Evolutionary conservation across 2,888 invertebrate genomes (phyloP).

Genomic region (Nebria brevicollis): DNA sequence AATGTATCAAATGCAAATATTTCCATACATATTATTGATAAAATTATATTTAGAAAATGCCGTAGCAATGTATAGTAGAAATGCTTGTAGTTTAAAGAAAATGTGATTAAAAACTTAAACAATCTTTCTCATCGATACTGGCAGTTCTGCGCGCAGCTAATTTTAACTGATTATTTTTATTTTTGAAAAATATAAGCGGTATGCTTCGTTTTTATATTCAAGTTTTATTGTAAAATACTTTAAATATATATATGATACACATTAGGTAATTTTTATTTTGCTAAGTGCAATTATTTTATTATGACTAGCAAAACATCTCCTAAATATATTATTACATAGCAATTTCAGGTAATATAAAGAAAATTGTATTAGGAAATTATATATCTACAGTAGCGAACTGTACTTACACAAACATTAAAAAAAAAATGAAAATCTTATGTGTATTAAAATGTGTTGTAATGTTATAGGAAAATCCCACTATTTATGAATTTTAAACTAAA

Average conservation of each 20-base stretch:
- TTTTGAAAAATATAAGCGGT: slow-evolving; percentile 2
- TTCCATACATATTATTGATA: slow-evolving; percentile 35
- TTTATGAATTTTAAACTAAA: slow-evolving; percentile 42
- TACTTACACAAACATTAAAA: slow-evolving; percentile 40
- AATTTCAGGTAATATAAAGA: slow-evolving; percentile 38
- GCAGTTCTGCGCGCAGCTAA: slow-evolving; percentile 42
- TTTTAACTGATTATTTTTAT: slow-evolving; percentile 31
- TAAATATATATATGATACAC: slow-evolving; percentile 17
- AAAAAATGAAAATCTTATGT: slow-evolving; percentile 17
- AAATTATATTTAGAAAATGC: slow-evolving; percentile 27
- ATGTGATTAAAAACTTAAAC: slow-evolving; percentile 30
- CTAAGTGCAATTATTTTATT: slow-evolving; percentile 44
- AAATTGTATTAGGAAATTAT: slow-evolving; percentile 22
- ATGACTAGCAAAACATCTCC: slow-evolving; percentile 39
- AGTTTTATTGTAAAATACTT: slow-evolving; percentile 40
- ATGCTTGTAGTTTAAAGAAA: slow-evolving; percentile 27
- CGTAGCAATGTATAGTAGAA: slow-evolving; percentile 28
- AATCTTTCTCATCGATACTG: slow-evolving; percentile 38
- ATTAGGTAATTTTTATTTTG: slow-evolving; percentile 44
- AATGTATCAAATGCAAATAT: slow-evolving; percentile 37
- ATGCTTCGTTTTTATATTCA: slow-evolving; percentile 45
- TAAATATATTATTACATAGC: slow-evolving; percentile 47
- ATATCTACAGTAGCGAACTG: slow-evolving; percentile 42
- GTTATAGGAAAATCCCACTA: slow-evolving; percentile 30
- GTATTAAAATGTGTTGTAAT: slow-evolving; percentile 45